Conservation (phyloP, 2,888 invertebrate genomes). For the Cenopis cana region DNA sequence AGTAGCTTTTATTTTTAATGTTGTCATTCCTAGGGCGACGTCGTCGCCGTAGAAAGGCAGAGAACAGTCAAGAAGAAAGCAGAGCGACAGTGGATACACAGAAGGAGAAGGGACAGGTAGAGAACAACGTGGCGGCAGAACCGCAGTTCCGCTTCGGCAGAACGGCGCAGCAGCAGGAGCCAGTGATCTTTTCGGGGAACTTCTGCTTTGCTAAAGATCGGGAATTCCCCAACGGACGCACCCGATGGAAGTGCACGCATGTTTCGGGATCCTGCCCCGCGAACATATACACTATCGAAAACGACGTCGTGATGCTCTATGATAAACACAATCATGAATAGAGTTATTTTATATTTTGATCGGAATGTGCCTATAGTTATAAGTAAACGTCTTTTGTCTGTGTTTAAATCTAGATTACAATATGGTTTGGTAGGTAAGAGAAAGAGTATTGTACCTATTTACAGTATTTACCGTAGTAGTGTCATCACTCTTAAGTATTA, state of each 20-base stretch:
- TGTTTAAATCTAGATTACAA: slow-evolving; percentile 1
- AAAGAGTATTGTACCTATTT: background rate
- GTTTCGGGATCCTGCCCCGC: slow-evolving; percentile 60
- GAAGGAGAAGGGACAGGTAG: background rate
- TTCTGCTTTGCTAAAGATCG: slow-evolving; percentile 63
- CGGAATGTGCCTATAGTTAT: background rate
- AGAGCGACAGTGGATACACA: background rate
- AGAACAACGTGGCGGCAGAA: background rate
- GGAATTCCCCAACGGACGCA: slow-evolving; percentile 62
- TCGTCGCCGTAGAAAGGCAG: slow-evolving; percentile 16
- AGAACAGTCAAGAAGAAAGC: slow-evolving; percentile 3
- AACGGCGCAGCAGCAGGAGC: slow-evolving; percentile 55
- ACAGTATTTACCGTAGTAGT: too few species aligned
- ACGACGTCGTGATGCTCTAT: slow-evolving; percentile 63
- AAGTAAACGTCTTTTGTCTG: background rate
- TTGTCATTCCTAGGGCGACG: slow-evolving; percentile 25
- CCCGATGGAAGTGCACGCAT: slow-evolving; percentile 65
- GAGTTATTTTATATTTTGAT: background rate
- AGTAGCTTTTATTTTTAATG: slow-evolving; percentile 17
- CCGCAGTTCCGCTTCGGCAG: slow-evolving; percentile 62
- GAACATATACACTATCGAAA: slow-evolving; percentile 65
- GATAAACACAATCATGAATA: slow-evolving; percentile 64
- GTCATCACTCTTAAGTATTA: background rate
- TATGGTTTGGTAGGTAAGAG: background rate
- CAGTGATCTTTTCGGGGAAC: slow-evolving; percentile 63